A percentile compares a stretch with the other conserved stretches of the same genome.
Evolutionary conservation across 2,888 invertebrate species (phyloP).

Genomic region (Neoaliturus tenellus): DNA sequence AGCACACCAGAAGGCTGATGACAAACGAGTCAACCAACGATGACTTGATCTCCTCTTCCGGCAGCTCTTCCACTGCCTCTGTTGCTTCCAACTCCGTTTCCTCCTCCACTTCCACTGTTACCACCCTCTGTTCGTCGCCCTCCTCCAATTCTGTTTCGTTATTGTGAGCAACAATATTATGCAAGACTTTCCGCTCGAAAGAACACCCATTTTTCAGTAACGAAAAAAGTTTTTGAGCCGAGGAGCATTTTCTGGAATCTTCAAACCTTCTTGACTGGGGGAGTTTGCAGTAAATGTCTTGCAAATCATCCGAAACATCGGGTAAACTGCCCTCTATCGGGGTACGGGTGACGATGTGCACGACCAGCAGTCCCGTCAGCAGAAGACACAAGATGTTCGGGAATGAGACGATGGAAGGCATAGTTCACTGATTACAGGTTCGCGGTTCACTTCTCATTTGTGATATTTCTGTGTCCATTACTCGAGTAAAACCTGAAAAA

Average conservation of each 20-base stretch:
- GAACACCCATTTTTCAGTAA: constrained; percentile 28
- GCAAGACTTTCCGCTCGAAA: neutral
- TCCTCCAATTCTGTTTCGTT: neutral
- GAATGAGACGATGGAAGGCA: constrained; percentile 18
- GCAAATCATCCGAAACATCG: neutral
- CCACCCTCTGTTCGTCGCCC: neutral
- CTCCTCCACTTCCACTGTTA: neutral
- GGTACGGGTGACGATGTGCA: neutral
- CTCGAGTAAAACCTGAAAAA: neutral
- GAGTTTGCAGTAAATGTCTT: constrained; percentile 10
- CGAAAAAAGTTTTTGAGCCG: constrained; percentile 1
- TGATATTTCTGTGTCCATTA: neutral
- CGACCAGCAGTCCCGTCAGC: neutral
- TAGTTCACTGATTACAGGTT: neutral
- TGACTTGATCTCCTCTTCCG: constrained; percentile 29
- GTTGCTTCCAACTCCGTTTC: neutral
- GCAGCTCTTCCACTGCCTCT: neutral
- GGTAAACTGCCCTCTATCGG: neutral
- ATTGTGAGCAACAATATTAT: neutral
- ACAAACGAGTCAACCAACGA: constrained; percentile 36
- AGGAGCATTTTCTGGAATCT: neutral
- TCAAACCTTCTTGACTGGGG: constrained; percentile 9
- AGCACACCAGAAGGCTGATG: constrained; percentile 38
- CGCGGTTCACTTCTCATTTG: neutral
- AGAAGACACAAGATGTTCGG: constrained; percentile 34